A percentile compares a stretch with the other conserved stretches of the same genome.
phyloP scores from a whole-genome alignment of 2,888 invertebrate genomes.

The Poecilobothrus nobilitatus region DNA sequence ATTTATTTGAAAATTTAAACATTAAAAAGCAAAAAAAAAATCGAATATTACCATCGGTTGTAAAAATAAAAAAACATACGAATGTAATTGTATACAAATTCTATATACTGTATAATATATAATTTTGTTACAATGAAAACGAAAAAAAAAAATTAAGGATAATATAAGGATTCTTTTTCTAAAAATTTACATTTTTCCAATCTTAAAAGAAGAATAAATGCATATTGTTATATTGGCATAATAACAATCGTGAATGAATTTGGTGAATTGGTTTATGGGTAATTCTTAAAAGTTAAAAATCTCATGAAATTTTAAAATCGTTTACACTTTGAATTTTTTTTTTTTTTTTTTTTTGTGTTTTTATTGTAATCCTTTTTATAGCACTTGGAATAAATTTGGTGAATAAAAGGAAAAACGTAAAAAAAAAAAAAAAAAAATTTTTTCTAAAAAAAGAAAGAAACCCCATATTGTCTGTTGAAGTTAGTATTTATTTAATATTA shows the following conservation, averaged over 20 bases:
- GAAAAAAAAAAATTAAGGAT: not conserved
- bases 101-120: not conserved
- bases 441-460: not conserved
- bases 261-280: conserved; percentile 1
- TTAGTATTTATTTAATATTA: not conserved
- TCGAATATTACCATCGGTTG: not conserved
- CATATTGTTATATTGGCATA: not conserved
- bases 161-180: not conserved
- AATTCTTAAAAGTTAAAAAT: not conserved
- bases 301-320: conserved; percentile 1
- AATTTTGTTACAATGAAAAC: not conserved
- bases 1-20: not conserved
- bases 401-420: not conserved
- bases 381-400: not conserved
- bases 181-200: not conserved
- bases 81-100: not conserved
- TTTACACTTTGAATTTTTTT: not conserved
- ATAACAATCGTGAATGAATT: not conserved
- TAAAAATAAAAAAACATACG: not conserved
- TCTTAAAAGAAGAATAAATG: no score
- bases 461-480: not conserved
- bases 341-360: not conserved
- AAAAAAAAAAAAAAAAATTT: no score
- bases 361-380: not conserved
- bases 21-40: not conserved